Evolutionary conservation across 2,888 invertebrate genomes (phyloP), one percentile per base, ranked within the genome.

Genomic region (Oegoconia quadripuncta): DNA sequence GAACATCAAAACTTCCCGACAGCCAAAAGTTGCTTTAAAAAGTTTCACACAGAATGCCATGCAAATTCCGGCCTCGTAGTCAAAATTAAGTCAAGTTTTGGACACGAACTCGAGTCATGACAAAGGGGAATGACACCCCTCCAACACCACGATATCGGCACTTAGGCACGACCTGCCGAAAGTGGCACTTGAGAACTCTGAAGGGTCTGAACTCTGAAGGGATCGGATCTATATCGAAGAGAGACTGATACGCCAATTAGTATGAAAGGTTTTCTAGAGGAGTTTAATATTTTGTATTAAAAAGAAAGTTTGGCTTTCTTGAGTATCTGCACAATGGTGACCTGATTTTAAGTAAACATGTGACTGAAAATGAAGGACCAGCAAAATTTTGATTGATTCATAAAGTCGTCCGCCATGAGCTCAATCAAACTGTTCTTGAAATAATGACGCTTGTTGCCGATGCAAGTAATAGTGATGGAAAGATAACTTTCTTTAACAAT

Each of bases 51-150:
- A 27, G n/a, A 20, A 15, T 29, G 18, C 13, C 36, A 43, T 44
- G 42, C 36, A 44, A 47, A 47, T 60, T 55, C 34, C 14, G 44
- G 34, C 41, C 37, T 40, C 46, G 49, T 54, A 52, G 53, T 46
- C 49, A 39, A 51, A 58, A 59, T 64, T 56, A 56, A 57, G 57
- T 62, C 60, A 59, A 64, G 62, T 56, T 54, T 59, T 46, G 41
- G 45, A 42, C 53, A 54, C 46, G 54, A 44, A 42, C 50, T 51
- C 50, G 55, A 44, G 40, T 47, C 34, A 31, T 36, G 46, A 45
- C 48, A 48, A 47, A 46, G 39, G 34, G 39, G 12, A n/a, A 13
- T 8, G 31, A 8, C 20, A 16, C n/a, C n/a, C n/a, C n/a, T n/a
- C n/a, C 11, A 35, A 46, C 50, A 51, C 46, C 48, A 48, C 44